phyloP scores from a whole-genome alignment of 2,888 invertebrate species.

The Drosophila conformis region DNA sequence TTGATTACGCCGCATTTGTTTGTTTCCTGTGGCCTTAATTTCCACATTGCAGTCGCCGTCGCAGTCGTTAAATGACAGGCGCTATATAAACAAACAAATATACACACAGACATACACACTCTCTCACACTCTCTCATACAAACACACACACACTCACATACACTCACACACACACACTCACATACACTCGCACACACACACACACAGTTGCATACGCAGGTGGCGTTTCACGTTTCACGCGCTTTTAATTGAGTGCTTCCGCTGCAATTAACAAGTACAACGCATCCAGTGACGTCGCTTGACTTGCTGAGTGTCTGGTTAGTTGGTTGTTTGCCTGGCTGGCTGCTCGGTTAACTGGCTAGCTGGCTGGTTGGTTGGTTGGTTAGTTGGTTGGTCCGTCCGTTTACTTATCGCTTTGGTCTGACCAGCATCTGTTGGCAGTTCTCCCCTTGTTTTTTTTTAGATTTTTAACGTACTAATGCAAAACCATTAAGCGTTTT shows the following conservation, averaged over 20 bases:
- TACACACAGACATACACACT: background rate
- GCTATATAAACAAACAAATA: conserved; percentile 31
- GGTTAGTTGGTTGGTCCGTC: conserved; percentile 15
- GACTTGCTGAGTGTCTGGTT: conserved; percentile 36
- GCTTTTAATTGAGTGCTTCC: conserved; percentile 80
- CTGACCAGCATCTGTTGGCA: conserved; percentile 43
- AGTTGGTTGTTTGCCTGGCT: conserved; percentile 14
- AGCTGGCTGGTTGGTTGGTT: conserved; percentile 7
- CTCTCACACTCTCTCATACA: conserved; percentile 8
- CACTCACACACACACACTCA: background rate
- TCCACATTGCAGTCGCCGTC: conserved; percentile 47
- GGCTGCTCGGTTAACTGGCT: background rate
- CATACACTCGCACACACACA: conserved; percentile 6
- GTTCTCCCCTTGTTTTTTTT: conserved; percentile 36
- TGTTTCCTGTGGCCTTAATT: conserved; percentile 77
- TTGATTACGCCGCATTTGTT: conserved; percentile 79
- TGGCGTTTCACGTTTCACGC: conserved; percentile 78
- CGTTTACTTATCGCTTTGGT: conserved; percentile 32
- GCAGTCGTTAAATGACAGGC: conserved; percentile 51
- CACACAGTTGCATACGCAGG: conserved; percentile 53
- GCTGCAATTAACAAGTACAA: conserved; percentile 79
- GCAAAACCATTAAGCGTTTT: conserved; percentile 72
- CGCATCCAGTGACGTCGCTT: conserved; percentile 61
- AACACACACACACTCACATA: background rate
- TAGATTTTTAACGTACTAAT: conserved; percentile 76